Conservation (phyloP, 1,140 invertebrate species). For the Nebria ingens region DNA sequence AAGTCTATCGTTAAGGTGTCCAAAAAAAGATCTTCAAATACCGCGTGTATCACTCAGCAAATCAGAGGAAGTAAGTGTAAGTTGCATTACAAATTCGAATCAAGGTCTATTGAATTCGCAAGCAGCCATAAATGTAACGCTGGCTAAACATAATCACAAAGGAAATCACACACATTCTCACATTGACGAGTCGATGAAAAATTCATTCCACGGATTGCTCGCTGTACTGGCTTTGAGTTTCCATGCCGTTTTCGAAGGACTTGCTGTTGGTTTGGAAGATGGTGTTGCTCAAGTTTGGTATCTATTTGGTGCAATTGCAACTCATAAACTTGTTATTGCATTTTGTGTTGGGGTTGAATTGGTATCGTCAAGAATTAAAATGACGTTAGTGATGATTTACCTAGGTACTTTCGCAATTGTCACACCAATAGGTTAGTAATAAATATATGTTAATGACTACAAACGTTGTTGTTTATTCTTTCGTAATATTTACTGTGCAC, state of each 20-base stretch:
- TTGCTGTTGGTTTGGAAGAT: conserved; percentile 66
- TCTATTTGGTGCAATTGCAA: conserved; percentile 68
- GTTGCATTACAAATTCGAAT: conserved; percentile 25
- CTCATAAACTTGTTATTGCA: conserved; percentile 83
- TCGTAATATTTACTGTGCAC: conserved; percentile 7
- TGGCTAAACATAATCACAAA: conserved; percentile 11
- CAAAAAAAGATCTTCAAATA: conserved; percentile 29
- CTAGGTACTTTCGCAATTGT: conserved; percentile 69
- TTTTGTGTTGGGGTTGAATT: conserved; percentile 77
- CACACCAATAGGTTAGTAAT: conserved; percentile 53
- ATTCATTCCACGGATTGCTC: conserved; percentile 47
- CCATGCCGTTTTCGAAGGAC: conserved; percentile 71
- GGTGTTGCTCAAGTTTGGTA: conserved; percentile 52
- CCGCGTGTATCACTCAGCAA: conserved; percentile 29
- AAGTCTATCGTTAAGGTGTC: conserved; percentile 41
- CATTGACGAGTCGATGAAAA: conserved; percentile 24
- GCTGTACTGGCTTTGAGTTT: conserved; percentile 67
- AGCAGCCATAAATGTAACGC: conserved; percentile 19
- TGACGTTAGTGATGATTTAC: conserved; percentile 50
- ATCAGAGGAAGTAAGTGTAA: conserved; percentile 26
- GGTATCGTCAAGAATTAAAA: conserved; percentile 52
- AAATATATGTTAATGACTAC: background rate
- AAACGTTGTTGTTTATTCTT: background rate
- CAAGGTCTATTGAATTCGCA: conserved; percentile 26
- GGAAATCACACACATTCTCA: conserved; percentile 20